Evolutionary conservation across 2,113 vertebrate species (phyloP).

Genomic region (Lagopus leucura): DNA sequence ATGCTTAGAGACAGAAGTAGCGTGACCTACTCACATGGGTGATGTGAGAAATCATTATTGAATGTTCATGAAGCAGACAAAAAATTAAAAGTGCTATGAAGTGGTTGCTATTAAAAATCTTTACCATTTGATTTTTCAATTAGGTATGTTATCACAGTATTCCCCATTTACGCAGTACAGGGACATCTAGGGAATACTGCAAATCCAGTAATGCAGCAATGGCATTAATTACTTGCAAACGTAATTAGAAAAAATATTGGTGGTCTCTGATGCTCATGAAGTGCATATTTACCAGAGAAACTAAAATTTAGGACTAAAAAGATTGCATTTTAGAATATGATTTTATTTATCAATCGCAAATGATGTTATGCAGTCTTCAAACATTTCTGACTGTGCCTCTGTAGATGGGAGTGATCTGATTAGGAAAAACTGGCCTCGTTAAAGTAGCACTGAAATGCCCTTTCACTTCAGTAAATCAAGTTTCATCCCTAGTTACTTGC

Average conservation of each 20-base stretch:
- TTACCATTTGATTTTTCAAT: slow-evolving; percentile 44
- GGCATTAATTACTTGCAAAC: slow-evolving; percentile 55
- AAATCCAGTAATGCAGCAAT: slow-evolving; percentile 5
- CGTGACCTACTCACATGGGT: neutral
- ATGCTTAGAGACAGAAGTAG: neutral
- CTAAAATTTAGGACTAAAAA: neutral
- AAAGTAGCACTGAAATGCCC: neutral
- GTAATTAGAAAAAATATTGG: slow-evolving; percentile 51
- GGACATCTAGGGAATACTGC: slow-evolving; percentile 40
- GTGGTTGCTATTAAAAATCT: slow-evolving; percentile 33
- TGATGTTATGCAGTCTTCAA: neutral
- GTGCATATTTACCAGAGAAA: neutral
- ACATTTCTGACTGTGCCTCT: neutral
- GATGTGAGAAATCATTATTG: slow-evolving; percentile 36
- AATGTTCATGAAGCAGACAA: slow-evolving; percentile 20
- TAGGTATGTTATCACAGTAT: neutral
- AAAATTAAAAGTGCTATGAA: slow-evolving; percentile 31
- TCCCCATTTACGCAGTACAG: slow-evolving; percentile 4
- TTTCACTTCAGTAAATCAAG: neutral
- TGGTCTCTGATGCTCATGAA: slow-evolving; percentile 12
- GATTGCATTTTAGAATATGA: neutral
- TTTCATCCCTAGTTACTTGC: neutral
- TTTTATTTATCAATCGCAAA: neutral
- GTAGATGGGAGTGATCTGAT: neutral
- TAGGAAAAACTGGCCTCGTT: neutral